Percentiles rank a stretch among this genome's conserved stretches.
These are phyloP conservation scores for Coracias cyanogaster DNA, from an alignment of 2,797 vertebrate genomes.

Conservation along the genomic window DNA sequence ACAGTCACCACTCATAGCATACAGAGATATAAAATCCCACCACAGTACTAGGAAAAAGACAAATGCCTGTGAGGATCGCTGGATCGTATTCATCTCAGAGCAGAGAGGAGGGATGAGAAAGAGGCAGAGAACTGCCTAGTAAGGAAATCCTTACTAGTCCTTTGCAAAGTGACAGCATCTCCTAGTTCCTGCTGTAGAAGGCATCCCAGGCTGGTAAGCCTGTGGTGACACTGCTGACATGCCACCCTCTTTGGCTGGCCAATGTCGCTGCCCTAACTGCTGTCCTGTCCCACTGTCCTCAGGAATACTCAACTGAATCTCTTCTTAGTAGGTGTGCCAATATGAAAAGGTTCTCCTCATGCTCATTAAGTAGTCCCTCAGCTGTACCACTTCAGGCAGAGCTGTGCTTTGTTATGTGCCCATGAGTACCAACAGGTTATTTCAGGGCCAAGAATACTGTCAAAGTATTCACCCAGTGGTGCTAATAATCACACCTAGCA, in stretches of 20 bases:
- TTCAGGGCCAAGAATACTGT: neutral
- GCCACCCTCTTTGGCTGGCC: neutral
- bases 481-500: neutral
- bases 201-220: neutral
- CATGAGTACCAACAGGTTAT: neutral
- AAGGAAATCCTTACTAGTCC: neutral
- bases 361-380: neutral
- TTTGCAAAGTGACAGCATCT: neutral
- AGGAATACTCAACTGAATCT: too few relatives aligned
- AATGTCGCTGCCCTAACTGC: neutral
- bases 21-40: neutral
- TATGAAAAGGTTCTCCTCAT: neutral
- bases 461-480: neutral
- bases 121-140: neutral
- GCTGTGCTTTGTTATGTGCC: neutral
- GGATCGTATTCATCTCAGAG: neutral
- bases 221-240: neutral
- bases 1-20: neutral
- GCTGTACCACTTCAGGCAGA: neutral
- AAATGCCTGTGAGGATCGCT: neutral
- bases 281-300: neutral
- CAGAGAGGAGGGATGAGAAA: neutral
- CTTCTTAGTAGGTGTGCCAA: neutral
- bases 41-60: neutral
- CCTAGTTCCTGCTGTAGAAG: neutral